Conservation (phyloP, 1,140 invertebrate species). For the Drosophila virilis region DNA sequence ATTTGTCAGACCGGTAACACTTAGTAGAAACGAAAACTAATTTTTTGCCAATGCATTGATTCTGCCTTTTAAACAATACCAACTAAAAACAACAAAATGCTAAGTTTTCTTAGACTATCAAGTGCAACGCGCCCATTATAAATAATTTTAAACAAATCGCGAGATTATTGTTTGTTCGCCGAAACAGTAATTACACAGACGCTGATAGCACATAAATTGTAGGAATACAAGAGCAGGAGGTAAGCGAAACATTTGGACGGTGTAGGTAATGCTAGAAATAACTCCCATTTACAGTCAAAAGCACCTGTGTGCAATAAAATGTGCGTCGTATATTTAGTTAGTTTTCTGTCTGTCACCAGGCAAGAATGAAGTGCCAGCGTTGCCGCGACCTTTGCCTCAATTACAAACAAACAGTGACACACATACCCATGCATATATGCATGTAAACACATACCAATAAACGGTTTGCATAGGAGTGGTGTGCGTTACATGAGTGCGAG, state of each 20-base stretch:
- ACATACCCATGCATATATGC: slow-evolving; percentile 44
- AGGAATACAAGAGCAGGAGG: slow-evolving; percentile 33
- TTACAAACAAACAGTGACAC: slow-evolving; percentile 73
- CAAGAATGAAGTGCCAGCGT: slow-evolving; percentile 27
- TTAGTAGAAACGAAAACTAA: slow-evolving; percentile 41
- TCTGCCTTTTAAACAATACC: slow-evolving; percentile 37
- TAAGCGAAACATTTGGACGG: slow-evolving; percentile 23
- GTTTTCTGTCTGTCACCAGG: slow-evolving; percentile 20
- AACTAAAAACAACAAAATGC: slow-evolving; percentile 37
- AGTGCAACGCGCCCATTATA: slow-evolving; percentile 33
- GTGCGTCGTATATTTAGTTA: slow-evolving; percentile 25
- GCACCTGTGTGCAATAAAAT: slow-evolving; percentile 59
- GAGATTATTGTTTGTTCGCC: slow-evolving; percentile 9
- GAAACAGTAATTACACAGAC: slow-evolving; percentile 14
- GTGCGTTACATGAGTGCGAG: slow-evolving; percentile 55
- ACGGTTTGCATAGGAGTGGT: slow-evolving; percentile 27
- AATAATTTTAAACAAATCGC: slow-evolving; percentile 1
- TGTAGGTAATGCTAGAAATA: slow-evolving; percentile 37
- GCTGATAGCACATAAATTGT: slow-evolving; percentile 20
- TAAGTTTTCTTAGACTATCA: slow-evolving; percentile 7
- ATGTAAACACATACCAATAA: slow-evolving; percentile 1
- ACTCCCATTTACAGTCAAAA: slow-evolving; percentile 7
- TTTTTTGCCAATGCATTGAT: slow-evolving; percentile 51
- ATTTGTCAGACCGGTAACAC: slow-evolving; percentile 9
- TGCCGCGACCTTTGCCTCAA: slow-evolving; percentile 79